Conservation (phyloP, 2,797 vertebrate species). For the Australoheros facetus region DNA sequence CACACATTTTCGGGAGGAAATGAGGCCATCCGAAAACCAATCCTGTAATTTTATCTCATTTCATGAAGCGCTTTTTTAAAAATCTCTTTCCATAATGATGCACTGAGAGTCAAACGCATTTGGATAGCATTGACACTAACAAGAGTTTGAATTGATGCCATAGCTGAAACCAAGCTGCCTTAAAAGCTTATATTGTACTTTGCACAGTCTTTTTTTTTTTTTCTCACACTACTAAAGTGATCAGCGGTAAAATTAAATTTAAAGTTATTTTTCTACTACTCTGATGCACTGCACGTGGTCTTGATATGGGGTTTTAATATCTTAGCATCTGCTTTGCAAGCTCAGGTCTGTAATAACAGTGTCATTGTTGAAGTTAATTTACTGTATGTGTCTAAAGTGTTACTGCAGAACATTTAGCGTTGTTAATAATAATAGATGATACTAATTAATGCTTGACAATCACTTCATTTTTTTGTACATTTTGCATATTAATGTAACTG, state of each 20-base stretch:
- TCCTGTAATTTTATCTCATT: constrained; percentile 6
- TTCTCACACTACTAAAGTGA: constrained; percentile 4
- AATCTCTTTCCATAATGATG: neutral
- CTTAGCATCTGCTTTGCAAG: constrained; percentile 31
- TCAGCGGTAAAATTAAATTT: constrained; percentile 16
- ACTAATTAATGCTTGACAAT: constrained; percentile 56
- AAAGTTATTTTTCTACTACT: constrained; percentile 16
- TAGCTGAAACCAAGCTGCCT: neutral
- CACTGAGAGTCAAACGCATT: neutral
- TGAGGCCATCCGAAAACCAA: neutral
- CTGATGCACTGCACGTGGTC: neutral
- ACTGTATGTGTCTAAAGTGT: neutral
- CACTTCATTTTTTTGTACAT: constrained; percentile 35
- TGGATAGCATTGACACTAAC: neutral
- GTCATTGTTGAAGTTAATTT: constrained; percentile 8
- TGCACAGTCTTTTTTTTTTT: neutral
- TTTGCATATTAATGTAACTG: constrained; percentile 33
- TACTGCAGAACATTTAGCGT: constrained; percentile 1
- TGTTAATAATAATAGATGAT: constrained; percentile 15
- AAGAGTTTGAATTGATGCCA: neutral
- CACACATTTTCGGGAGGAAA: neutral
- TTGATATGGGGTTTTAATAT: constrained; percentile 13
- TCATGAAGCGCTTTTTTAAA: constrained; percentile 3
- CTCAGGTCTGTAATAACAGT: constrained; percentile 53
- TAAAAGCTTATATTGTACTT: neutral